Evolutionary conservation across 2,888 invertebrate species (phyloP).

Genomic region (Caenorhabditis imperialis): DNA sequence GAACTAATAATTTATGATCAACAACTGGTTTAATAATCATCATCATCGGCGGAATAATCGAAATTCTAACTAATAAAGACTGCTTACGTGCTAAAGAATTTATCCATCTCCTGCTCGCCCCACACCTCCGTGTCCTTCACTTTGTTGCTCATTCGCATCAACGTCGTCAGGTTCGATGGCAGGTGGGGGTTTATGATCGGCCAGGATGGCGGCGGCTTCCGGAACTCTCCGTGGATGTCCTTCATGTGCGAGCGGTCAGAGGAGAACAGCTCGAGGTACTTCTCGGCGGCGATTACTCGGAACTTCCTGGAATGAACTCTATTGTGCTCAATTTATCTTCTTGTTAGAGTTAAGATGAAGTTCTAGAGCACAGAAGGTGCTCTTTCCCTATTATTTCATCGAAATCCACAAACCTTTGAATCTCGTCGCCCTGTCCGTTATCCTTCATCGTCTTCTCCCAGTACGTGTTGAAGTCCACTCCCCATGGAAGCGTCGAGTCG

Average conservation of each 20-base stretch:
- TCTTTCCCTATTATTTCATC: too few species aligned
- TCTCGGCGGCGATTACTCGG: conserved; percentile 40
- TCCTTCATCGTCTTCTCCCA: conserved; percentile 39
- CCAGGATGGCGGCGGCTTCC: conserved; percentile 38
- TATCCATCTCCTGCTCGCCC: conserved; percentile 14
- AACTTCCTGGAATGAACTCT: conserved; percentile 42
- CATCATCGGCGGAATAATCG: too few species aligned
- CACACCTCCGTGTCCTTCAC: conserved; percentile 6
- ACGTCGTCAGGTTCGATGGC: conserved; percentile 22
- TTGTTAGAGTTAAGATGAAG: too few species aligned
- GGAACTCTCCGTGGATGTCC: conserved; percentile 28
- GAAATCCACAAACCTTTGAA: too few species aligned
- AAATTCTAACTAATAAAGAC: not conserved
- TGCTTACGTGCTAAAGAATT: conserved; percentile 12
- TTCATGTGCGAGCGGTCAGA: conserved; percentile 62
- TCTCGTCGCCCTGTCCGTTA: not conserved
- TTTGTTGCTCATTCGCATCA: conserved; percentile 4
- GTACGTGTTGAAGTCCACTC: conserved; percentile 39
- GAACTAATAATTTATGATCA: conserved; percentile 32
- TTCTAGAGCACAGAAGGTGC: too few species aligned
- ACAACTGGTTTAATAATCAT: too few species aligned
- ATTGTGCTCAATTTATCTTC: not conserved
- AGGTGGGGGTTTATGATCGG: conserved; percentile 13
- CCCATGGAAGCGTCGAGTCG: conserved; percentile 52
- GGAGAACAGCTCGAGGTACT: conserved; percentile 45